phyloP scores from a whole-genome alignment of 2,888 invertebrate species.

The Hoplodrina blanda region DNA sequence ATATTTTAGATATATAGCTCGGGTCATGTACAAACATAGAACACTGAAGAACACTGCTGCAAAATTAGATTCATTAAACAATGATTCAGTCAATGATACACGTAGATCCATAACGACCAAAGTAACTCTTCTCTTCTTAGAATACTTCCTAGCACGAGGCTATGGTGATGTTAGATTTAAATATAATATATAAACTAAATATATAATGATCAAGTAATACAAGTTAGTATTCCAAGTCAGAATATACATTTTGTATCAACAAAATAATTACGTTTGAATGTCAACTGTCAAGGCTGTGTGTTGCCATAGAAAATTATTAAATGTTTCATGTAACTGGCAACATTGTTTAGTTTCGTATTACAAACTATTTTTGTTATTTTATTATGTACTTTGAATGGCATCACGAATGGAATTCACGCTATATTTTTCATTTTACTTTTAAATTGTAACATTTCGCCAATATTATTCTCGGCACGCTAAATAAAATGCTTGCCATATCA shows the following conservation, averaged over 20 bases:
- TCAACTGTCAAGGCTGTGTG: slow-evolving; percentile 38
- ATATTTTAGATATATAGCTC: slow-evolving; percentile 14
- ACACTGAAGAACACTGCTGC: slow-evolving; percentile 18
- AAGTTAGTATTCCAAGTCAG: slow-evolving; percentile 41
- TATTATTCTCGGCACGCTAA: slow-evolving; percentile 4
- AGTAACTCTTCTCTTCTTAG: background rate
- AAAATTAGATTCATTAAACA: slow-evolving; percentile 20
- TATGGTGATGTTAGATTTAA: slow-evolving; percentile 26
- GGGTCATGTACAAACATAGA: slow-evolving; percentile 29
- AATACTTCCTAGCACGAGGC: background rate
- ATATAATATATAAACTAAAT: slow-evolving; percentile 43
- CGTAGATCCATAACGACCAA: background rate
- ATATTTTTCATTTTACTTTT: slow-evolving; percentile 6
- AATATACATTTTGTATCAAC: slow-evolving; percentile 40
- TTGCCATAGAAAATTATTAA: slow-evolving; percentile 13
- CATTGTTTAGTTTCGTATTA: slow-evolving; percentile 32
- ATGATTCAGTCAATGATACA: slow-evolving; percentile 6
- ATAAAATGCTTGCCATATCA: background rate
- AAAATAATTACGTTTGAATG: slow-evolving; percentile 21
- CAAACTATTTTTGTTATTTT: slow-evolving; percentile 38
- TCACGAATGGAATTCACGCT: slow-evolving; percentile 8
- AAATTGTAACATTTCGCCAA: slow-evolving; percentile 19
- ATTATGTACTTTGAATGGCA: slow-evolving; percentile 8
- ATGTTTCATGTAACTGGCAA: slow-evolving; percentile 7
- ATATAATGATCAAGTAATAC: slow-evolving; percentile 40